Conservation (phyloP, 2,113 vertebrate species). For the Henicopernis longicauda region DNA sequence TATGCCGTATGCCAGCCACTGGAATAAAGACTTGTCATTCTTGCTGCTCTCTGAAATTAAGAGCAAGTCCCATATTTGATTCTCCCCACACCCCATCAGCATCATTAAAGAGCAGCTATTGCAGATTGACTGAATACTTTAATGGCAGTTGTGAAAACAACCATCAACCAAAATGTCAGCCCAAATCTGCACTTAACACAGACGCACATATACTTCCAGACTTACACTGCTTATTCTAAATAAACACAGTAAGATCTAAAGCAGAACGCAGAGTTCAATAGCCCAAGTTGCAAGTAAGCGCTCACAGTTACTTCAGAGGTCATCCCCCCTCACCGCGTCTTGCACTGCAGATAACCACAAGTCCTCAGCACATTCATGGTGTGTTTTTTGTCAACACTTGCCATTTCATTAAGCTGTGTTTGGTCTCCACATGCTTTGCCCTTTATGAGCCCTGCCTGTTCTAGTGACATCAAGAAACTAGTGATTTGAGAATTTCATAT, state of each 20-base stretch:
- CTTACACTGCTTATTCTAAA: background rate
- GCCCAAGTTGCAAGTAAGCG: background rate
- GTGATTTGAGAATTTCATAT: background rate
- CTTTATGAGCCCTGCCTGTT: background rate
- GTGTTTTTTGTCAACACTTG: background rate
- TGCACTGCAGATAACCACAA: background rate
- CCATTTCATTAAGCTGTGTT: background rate
- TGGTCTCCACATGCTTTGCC: background rate
- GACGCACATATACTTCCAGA: background rate
- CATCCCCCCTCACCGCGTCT: background rate
- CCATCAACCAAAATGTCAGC: background rate
- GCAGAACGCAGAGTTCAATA: background rate
- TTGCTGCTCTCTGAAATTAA: background rate
- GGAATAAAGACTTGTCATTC: background rate
- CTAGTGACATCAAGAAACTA: background rate
- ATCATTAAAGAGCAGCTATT: background rate
- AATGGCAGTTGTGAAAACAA: background rate
- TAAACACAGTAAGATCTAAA: background rate
- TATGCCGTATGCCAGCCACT: background rate
- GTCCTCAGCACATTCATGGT: fast-evolving
- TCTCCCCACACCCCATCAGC: too few species aligned
- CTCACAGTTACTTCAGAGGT: background rate
- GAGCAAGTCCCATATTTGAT: background rate
- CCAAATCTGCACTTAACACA: background rate
- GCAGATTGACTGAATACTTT: background rate